Evolutionary conservation across 2,113 vertebrate genomes (phyloP).

Genomic region (Leiothrix lutea): DNA sequence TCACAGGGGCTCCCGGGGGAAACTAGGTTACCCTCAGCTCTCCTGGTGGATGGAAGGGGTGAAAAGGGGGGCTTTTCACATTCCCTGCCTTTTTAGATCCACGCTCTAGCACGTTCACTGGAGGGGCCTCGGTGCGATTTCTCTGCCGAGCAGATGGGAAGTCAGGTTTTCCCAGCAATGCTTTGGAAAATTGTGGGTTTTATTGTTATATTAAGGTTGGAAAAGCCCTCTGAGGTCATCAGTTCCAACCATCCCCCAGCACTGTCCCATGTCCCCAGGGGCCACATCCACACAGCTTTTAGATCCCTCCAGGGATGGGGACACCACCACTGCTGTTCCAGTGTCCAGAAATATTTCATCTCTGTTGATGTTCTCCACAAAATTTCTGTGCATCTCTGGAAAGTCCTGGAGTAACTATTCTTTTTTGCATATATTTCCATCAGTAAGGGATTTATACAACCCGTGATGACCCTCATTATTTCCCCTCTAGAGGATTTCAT

Average conservation of each 20-base stretch:
- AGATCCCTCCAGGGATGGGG: no score
- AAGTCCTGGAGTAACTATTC: background rate
- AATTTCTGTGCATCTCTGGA: background rate
- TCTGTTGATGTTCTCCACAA: background rate
- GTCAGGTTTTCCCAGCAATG: background rate
- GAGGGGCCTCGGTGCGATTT: background rate
- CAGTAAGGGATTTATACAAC: background rate
- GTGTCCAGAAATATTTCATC: background rate
- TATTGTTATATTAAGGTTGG: background rate
- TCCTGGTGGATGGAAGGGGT: background rate
- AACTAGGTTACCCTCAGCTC: background rate
- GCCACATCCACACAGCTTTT: background rate
- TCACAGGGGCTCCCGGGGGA: background rate
- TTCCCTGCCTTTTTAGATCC: background rate
- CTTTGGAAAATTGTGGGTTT: background rate
- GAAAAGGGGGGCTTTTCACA: background rate
- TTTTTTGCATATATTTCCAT: background rate
- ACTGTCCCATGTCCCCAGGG: no score
- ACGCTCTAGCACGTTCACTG: rapidly evolving
- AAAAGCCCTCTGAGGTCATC: background rate
- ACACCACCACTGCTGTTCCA: no score
- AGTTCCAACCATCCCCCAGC: background rate
- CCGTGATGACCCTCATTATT: background rate
- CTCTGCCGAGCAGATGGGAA: background rate
- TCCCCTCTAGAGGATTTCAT: background rate